Evolutionary conservation across 2,888 invertebrate species (phyloP), one percentile per base, ranked within the genome.

Genomic region (Sinopyrophorus schimmeli): DNA sequence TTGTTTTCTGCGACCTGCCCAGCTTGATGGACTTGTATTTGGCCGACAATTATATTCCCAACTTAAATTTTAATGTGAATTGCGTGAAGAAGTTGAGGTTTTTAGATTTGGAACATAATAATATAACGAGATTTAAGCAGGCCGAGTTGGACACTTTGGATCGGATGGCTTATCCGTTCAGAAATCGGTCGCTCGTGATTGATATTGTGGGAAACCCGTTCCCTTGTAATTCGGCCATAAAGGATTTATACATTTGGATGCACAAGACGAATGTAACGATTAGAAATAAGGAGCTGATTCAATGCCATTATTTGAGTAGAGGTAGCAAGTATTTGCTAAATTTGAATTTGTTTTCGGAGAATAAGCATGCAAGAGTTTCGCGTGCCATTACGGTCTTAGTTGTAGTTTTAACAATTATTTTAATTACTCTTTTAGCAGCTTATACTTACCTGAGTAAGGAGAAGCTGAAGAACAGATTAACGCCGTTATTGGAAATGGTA

Each of bases 1-100:
- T 77, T 28, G 81, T 87, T 1, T 89, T 89, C 65, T 89, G 88
- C 62, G 82, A 83, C 61, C 70, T 88, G 14, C 83, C 84, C 0
- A 77, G 76, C 38, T 68, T 89, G 3, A 74, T 81, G 53, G 84
- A 87, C 63, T 72, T 89, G 1, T 81, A 87, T 68, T 70, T 89
- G 35, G 84, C 83, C n/a, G 80, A 86, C 57, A 85, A 85, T 60
- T 69, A 73, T 11, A 69, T 85, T 16, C 78, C 76, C 7, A 79
- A 78, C 27, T 68, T 87, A 1, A 81, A 82, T 60, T 84, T 88
- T 60, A 81, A 85, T 58, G 72, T 87, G 7, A 74, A 76, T 5
- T 89, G 89, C 65, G 70, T 88, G 31, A 77, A 77, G 39, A 78
- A 83, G 51, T 69, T 89, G 9, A 73, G 82, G 23, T 85, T 83